Conservation (phyloP, 2,797 vertebrate genomes). For the Microctenopoma stevenorrisi region DNA sequence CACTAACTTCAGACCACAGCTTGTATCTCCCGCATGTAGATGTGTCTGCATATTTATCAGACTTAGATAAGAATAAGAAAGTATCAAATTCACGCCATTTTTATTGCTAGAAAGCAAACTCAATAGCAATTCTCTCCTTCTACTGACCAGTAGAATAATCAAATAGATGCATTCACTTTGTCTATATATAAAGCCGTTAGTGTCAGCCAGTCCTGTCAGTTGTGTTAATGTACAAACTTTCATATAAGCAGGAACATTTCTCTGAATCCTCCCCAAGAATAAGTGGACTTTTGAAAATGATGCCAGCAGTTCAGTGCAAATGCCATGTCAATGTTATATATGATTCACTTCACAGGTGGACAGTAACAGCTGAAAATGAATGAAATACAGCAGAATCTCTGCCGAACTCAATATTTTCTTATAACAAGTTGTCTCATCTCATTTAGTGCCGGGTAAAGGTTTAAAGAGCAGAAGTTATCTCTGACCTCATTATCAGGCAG, state of each 20-base stretch:
- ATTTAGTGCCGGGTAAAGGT: not conserved
- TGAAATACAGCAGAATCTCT: not conserved
- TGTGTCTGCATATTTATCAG: not conserved
- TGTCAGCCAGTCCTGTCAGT: not conserved
- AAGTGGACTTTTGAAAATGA: not conserved
- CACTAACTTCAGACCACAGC: not conserved
- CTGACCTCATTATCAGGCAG: conserved; percentile 31
- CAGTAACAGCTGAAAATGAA: not conserved
- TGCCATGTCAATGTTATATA: too few species aligned
- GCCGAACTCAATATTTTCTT: conserved; percentile 7
- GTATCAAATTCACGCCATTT: not conserved
- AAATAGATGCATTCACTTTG: not conserved
- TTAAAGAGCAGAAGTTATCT: conserved; percentile 16
- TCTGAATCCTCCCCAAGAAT: not conserved
- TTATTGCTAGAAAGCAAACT: not conserved
- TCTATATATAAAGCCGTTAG: conserved; percentile 23
- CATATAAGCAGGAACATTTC: not conserved
- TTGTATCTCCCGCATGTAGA: not conserved
- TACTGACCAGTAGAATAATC: conserved; percentile 15
- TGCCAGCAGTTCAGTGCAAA: conserved; percentile 4
- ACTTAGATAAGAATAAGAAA: too few species aligned
- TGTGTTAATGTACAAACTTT: conserved; percentile 5
- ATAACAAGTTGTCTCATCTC: not conserved
- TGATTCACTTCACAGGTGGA: not conserved
- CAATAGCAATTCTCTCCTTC: not conserved